Evolutionary conservation across 2,888 invertebrate species (phyloP).

Genomic region (Halocaridina rubra): DNA sequence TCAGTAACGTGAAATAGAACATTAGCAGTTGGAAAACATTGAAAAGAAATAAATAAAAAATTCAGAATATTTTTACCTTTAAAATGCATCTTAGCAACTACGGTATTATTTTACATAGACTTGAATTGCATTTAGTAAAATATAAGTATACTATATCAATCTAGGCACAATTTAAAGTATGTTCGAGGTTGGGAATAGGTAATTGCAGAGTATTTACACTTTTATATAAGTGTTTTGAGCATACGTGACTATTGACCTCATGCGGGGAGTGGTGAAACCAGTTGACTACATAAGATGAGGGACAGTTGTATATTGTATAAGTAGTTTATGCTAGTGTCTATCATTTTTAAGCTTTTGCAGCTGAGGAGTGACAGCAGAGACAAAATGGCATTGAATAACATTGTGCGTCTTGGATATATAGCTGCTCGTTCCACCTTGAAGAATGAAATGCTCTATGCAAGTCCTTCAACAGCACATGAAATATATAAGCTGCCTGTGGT

Average conservation of each 20-base stretch:
- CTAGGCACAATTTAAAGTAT: background rate
- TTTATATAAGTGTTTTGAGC: background rate
- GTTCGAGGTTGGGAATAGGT: background rate
- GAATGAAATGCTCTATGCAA: constrained; percentile 35
- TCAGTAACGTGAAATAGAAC: no score
- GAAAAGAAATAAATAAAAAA: no score
- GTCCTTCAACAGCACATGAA: background rate
- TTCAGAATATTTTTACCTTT: no score
- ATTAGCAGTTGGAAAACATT: no score
- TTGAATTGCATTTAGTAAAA: no score
- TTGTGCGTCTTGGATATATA: constrained; percentile 23
- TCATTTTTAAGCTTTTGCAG: background rate
- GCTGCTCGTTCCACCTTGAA: background rate
- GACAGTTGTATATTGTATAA: background rate
- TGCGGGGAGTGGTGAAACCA: background rate
- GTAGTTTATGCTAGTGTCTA: background rate
- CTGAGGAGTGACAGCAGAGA: constrained; percentile 68
- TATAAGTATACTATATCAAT: no score
- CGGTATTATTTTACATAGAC: no score
- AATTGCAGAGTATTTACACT: background rate
- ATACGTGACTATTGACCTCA: background rate
- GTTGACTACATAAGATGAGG: background rate
- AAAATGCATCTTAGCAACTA: no score
- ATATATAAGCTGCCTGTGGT: background rate
- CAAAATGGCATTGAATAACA: constrained; percentile 64